A percentile compares a stretch with the other conserved stretches of the same genome.
These are phyloP conservation scores for Halictus quadricinctus DNA, from an alignment of 2,888 invertebrate species.

Conservation along the genomic window DNA sequence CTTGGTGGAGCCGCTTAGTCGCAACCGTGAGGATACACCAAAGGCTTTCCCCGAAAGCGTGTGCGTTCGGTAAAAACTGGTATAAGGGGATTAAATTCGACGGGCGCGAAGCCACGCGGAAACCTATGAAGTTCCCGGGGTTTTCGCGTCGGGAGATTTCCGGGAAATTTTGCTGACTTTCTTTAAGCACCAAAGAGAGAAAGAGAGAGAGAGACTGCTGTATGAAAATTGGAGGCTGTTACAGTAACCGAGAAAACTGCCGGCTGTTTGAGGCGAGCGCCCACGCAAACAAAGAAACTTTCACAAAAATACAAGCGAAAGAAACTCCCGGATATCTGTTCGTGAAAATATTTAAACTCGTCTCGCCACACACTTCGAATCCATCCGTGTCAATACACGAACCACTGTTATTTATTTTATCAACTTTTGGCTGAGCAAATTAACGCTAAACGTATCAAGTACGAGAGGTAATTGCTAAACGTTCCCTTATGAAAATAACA, in stretches of 20 bases:
- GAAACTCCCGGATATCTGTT: neutral
- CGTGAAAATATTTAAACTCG: neutral
- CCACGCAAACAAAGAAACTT: neutral
- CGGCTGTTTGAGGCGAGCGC: slow-evolving; percentile 1
- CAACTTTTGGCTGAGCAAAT: too few species aligned
- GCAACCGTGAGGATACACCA: neutral
- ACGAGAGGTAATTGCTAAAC: too few species aligned
- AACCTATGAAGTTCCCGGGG: slow-evolving; percentile 24
- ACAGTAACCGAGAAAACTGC: neutral
- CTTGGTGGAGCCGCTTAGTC: slow-evolving; percentile 1
- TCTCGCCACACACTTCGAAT: neutral
- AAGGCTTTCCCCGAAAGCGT: slow-evolving; percentile 8
- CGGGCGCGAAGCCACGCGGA: slow-evolving; percentile 29
- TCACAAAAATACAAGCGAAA: neutral
- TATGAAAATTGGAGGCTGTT: slow-evolving; percentile 9
- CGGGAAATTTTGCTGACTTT: slow-evolving; percentile 6
- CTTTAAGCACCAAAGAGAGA: neutral
- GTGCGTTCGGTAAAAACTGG: slow-evolving; percentile 10
- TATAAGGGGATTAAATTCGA: slow-evolving; percentile 42
- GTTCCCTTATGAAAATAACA: too few species aligned
- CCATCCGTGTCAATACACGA: neutral
- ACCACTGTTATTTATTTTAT: neutral
- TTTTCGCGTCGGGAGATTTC: slow-evolving; percentile 15
- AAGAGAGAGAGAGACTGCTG: neutral
- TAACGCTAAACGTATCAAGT: too few species aligned